Base-by-base conservation (phyloP, 2,113 vertebrate genomes). In the Rhabdomys dilectus region DNA sequence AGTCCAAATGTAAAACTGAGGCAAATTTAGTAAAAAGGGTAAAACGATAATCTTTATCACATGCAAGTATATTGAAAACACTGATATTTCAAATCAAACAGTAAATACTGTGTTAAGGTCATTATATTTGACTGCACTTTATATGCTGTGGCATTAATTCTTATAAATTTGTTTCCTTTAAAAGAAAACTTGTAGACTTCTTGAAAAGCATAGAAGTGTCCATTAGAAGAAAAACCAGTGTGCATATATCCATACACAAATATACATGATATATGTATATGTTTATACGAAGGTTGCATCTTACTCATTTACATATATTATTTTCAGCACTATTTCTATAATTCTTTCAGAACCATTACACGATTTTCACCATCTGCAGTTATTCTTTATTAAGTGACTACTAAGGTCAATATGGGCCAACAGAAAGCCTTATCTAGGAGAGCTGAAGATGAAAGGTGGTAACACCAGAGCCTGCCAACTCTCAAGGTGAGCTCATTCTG, bases 81-180 rank as follows among this genome's bases (percentile, higher is more conserved):
- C 29, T 7, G 58, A 96, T 60, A 1, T 85, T 89, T 91, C 34
- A 87, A 94, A 95, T 60, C 34, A 88, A 96, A 84, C 51, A 91
- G 88, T 58, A 81, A 73, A 90, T 62, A 10, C 8, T 68, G 29
- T 1, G n/a, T 70, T 90, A 21, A 4, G 7, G 3, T 90, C 75
- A 78, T 76, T 84, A 84, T 0, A 94, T 91, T 95, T 94, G 58
- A 26, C 4, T 68, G 19, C 39, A 10, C 42, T 89, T 68, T 96
- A 39, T 77, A 10, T 87, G 16, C 26, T 88, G 76, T 56, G 39
- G 60, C 10, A 31, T 89, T 82, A 88, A 73, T 62, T 95, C 56
- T 22, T 5, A 78, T 56, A 19, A 66, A 15, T 94, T 88, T 8
- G 56, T 19, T 91, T 62, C 45, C 9, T 88, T 22, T 80, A 92